Conservation (phyloP, 2,113 vertebrate species). For the Macrotus californicus region DNA sequence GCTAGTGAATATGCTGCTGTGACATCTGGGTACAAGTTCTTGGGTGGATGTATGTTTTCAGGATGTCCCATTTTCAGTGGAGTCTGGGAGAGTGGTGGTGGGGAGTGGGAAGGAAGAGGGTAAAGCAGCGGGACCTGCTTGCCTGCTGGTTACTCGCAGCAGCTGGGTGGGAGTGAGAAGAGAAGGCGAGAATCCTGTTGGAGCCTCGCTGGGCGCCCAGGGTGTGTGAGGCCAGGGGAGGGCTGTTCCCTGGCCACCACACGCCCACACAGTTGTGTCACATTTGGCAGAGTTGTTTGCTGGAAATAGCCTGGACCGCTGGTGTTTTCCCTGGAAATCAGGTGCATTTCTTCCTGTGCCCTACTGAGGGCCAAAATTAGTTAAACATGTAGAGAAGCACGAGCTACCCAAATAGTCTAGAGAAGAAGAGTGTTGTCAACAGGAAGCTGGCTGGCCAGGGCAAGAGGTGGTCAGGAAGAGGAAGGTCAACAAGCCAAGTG, state of each 20-base stretch:
- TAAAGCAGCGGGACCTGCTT: neutral
- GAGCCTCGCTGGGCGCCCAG: neutral
- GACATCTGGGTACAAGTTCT: neutral
- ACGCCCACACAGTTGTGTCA: accelerated
- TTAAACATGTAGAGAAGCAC: neutral
- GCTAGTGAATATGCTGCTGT: neutral
- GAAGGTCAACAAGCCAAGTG: neutral
- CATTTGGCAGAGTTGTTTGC: neutral
- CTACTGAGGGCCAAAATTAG: conserved; percentile 10
- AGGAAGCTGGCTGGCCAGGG: conserved; percentile 44
- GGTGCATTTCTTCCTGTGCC: neutral
- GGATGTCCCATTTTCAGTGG: neutral
- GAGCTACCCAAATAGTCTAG: neutral
- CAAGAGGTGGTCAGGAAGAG: neutral
- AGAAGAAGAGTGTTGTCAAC: conserved; percentile 24
- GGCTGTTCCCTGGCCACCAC: accelerated
- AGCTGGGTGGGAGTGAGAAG: neutral
- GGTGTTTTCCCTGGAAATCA: conserved; percentile 48
- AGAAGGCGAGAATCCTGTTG: neutral
- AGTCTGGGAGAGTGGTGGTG: neutral
- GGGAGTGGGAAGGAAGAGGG: neutral
- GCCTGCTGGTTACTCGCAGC: neutral
- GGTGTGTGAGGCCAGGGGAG: neutral
- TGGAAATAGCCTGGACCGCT: conserved; percentile 12
- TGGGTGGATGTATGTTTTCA: neutral